Evolutionary conservation across 2,888 invertebrate species (phyloP).

Genomic region (Mesorhabditis spiculigera): DNA sequence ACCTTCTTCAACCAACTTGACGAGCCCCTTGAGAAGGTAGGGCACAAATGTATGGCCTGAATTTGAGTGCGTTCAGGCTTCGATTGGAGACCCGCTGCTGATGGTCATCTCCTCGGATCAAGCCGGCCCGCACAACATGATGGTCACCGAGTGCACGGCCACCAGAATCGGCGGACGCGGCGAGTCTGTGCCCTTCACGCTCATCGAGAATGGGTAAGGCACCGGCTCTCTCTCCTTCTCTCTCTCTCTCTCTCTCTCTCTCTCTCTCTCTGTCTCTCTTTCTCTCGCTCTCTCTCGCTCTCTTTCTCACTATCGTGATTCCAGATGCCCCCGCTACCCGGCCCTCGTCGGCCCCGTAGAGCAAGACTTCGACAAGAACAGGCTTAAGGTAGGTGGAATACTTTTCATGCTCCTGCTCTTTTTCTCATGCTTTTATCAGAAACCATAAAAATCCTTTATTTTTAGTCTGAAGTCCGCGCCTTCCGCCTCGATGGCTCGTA

Average conservation of each 20-base stretch:
- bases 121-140: slow-evolving; percentile 59
- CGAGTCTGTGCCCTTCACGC: slow-evolving; percentile 57
- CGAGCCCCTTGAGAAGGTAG: slow-evolving; percentile 46
- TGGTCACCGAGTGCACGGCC: slow-evolving; percentile 59
- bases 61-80: slow-evolving; percentile 24
- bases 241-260: too few relatives aligned
- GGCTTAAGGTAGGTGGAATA: slow-evolving; percentile 36
- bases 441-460: too few relatives aligned
- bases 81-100: slow-evolving; percentile 56
- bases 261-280: not conserved
- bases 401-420: too few relatives aligned
- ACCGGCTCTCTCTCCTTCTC: too few relatives aligned
- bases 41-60: not conserved
- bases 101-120: slow-evolving; percentile 56
- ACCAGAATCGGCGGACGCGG: slow-evolving; percentile 57
- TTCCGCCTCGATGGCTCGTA: slow-evolving; percentile 59
- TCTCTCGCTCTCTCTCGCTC: too few relatives aligned
- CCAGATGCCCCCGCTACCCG: slow-evolving; percentile 57
- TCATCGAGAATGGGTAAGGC: slow-evolving; percentile 56
- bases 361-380: slow-evolving; percentile 58
- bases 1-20: slow-evolving; percentile 54
- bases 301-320: slow-evolving; percentile 1
- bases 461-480: slow-evolving; percentile 52
- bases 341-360: slow-evolving; percentile 59
- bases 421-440: too few relatives aligned